Evolutionary conservation across 2,113 vertebrate species (phyloP).

Genomic region (Todiramphus saurophagus): DNA sequence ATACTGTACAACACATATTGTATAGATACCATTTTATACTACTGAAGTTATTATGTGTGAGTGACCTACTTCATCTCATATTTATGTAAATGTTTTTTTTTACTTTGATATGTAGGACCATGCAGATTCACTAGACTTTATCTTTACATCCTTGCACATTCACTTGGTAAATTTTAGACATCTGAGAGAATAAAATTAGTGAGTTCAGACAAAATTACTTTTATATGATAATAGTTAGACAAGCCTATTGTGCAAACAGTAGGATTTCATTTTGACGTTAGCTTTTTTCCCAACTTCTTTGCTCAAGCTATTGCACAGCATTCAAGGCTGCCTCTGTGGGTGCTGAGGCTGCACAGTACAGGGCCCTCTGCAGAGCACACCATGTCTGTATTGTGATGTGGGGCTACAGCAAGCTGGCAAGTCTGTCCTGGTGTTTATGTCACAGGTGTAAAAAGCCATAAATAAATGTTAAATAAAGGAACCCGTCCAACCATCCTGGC

Average conservation of each 20-base stretch:
- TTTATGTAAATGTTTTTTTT: not conserved
- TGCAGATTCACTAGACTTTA: not conserved
- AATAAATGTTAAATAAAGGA: not conserved
- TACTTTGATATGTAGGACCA: not conserved
- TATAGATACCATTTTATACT: not conserved
- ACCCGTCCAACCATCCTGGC: accelerated
- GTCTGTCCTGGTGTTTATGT: not conserved
- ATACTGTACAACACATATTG: not conserved
- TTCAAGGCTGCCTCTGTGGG: not conserved
- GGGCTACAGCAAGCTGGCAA: not conserved
- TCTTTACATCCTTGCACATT: not conserved
- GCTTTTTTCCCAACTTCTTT: not conserved
- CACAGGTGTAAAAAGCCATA: not conserved
- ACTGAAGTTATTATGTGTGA: not conserved
- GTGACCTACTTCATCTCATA: not conserved
- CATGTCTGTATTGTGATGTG: accelerated
- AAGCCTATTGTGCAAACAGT: not conserved
- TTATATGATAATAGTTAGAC: not conserved
- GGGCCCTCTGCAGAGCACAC: no score
- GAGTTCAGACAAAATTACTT: not conserved
- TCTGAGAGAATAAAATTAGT: not conserved
- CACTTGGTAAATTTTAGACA: not conserved
- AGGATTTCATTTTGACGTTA: not conserved
- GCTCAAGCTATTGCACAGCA: not conserved
- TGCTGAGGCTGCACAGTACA: not conserved